Evolutionary conservation across 2,113 vertebrate genomes (phyloP).

Genomic region (Vidua macroura): DNA sequence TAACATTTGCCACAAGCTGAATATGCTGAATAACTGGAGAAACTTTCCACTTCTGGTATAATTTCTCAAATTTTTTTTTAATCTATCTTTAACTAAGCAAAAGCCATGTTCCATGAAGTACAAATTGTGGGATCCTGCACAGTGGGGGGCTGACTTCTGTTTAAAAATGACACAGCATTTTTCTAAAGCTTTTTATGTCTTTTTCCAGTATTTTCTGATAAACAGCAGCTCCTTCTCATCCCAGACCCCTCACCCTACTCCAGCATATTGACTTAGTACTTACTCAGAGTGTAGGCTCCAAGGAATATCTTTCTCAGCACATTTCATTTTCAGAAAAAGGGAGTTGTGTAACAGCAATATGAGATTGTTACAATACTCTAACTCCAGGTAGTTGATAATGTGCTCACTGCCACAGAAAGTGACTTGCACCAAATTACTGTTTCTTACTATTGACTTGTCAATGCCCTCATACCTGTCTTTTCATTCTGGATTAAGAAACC

Average conservation of each 20-base stretch:
- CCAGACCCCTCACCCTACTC: neutral
- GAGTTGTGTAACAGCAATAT: neutral
- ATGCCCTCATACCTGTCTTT: neutral
- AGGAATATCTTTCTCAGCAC: neutral
- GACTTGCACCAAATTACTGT: neutral
- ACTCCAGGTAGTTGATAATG: neutral
- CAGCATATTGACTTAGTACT: neutral
- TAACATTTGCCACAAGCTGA: neutral
- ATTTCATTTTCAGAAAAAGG: neutral
- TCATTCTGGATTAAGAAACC: neutral
- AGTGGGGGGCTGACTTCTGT: neutral
- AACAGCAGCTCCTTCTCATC: neutral
- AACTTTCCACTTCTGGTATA: neutral
- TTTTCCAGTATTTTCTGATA: neutral
- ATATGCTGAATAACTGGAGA: neutral
- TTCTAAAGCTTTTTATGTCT: neutral
- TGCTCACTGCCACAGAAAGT: neutral
- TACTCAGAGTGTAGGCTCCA: neutral
- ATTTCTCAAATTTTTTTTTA: neutral
- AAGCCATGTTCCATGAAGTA: neutral
- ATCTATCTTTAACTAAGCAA: neutral
- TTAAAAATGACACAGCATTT: neutral
- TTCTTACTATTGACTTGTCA: neutral
- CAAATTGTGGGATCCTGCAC: neutral
- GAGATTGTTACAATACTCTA: neutral